Evolutionary conservation across 2,888 invertebrate species (phyloP), one percentile per base, ranked within the genome.

Genomic region (Copidosoma aretas): DNA sequence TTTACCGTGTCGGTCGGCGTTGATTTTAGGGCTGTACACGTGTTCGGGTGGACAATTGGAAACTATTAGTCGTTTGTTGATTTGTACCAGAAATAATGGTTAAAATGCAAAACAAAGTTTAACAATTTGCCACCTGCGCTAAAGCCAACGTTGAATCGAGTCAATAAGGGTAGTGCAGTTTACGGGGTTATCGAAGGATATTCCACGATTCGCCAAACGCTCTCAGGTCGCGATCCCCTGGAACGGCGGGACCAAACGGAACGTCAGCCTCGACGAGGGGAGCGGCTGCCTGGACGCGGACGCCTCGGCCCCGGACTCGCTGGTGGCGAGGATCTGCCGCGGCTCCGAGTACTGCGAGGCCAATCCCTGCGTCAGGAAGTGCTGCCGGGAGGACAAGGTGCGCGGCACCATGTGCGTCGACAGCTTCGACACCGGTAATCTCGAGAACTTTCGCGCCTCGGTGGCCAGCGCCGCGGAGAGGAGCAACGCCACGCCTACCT

Each of bases 291-390:
- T 68, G 19, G 63, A 66, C 52, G 46, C 24, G 0, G 21, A 15
- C 8, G 19, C 52, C n/a, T n/a, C n/a, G 10, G 22, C 24, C 0
- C 2, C 4, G 4, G 22, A 17, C 2, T 19, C 15, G 14, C 17
- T 67, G 0, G 54, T 21, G 0, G 68, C 60, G 1, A 68, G 79
- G 19, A 70, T 72, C 15, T 79, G 81, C 64, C 73, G 66, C 32
- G 73, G 67, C 0, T 22, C 67, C 3, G 71, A 68, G 19, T 74
- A 68, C 21, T 81, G 81, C 60, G 54, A 69, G n/a, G 60, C 65
- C 4, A 75, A 80, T 52, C 53, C 77, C 1, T 84, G 84, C 73
- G 72, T 84, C 60, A 76, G 79, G 62, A 85, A 84, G 74, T 84
- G 84, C 72, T 84, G 84, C 66, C 66, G 73, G 10, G 83, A 84